Evolutionary conservation across 1,140 invertebrate genomes (phyloP), one percentile per base, ranked within the genome.

Genomic region (Bombus superbus): DNA sequence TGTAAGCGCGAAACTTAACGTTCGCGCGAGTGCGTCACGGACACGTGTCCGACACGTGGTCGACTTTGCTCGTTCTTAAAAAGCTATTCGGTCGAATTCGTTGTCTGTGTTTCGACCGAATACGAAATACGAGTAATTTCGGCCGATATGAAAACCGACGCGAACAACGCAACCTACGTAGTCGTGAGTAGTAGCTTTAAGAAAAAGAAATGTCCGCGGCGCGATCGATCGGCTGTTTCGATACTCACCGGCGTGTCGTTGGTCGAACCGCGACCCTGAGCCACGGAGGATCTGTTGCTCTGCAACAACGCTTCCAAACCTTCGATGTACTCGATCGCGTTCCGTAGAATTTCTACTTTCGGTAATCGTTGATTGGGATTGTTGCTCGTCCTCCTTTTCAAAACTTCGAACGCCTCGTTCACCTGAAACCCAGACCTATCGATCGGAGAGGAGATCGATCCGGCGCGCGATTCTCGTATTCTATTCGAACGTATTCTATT

Each of bases 251-350:
- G 88, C 3, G 59, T 32, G 84, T 89, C 93, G 69, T 95, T 93
- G 59, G 89, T 80, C n/a, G 92, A 92, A 66, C 90, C 81, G 42
- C 92, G 92, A 87, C 94, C 92, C 77, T 94, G 93, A 81, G 92
- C 86, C 66, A 88, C 91, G 44, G 93, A 81, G 44, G 92, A 86
- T 90, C 94, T 91, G 87, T 93, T 92, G 85, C 96, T 96, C 91
- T 98, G 96, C 0, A 98, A 94, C 3, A 98, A 95, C 88, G 98
- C 97, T 93, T 99, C 99, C 86, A 99, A 95, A 91, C 98, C 98
- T 94, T 99, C 99, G 89, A 99, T 99, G 94, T 99, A 99, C 91
- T 99, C 99, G 92, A 99, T 99, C 59, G 99, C 99, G 92, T 98
- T 99, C 86, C 99, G 96, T 35, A 99, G 96, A 89, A 99, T 99